Percentiles rank a stretch among this genome's conserved stretches.
Conservation (phyloP, 1,140 invertebrate species). For the Spodoptera frugiperda region DNA sequence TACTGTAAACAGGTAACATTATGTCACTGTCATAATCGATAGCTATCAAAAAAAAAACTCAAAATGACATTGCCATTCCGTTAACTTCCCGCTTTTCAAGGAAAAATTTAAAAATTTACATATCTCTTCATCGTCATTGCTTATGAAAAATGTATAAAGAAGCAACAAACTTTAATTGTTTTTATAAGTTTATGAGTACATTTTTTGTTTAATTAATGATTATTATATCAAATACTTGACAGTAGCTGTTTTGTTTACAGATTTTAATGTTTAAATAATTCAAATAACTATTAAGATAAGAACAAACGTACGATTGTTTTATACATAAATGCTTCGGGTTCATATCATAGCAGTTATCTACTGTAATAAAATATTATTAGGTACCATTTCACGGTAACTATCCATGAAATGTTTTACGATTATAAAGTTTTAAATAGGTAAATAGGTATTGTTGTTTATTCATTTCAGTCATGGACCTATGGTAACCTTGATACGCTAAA, state of each 20-base stretch:
- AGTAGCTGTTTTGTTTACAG: conserved; percentile 23
- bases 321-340: not conserved
- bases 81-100: not conserved
- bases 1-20: conserved; percentile 9
- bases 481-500: too few species aligned
- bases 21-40: conserved; percentile 25
- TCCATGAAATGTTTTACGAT: too few species aligned
- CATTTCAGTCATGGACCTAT: too few species aligned
- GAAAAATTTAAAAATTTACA: too few species aligned
- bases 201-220: conserved; percentile 8
- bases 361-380: not conserved
- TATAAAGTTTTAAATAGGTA: too few species aligned
- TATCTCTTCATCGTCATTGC: too few species aligned
- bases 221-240: not conserved
- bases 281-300: conserved; percentile 23
- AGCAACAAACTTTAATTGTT: not conserved
- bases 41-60: conserved; percentile 5
- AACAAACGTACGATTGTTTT: not conserved
- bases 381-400: too few species aligned
- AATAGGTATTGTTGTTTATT: too few species aligned
- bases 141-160: too few species aligned
- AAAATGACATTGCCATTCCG: conserved; percentile 13
- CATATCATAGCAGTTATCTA: conserved; percentile 4
- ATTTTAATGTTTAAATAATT: conserved; percentile 22
- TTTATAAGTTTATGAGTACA: not conserved